These are phyloP conservation scores for Mercenaria mercenaria DNA, from an alignment of 1,140 invertebrate genomes.

Conservation along the genomic window DNA sequence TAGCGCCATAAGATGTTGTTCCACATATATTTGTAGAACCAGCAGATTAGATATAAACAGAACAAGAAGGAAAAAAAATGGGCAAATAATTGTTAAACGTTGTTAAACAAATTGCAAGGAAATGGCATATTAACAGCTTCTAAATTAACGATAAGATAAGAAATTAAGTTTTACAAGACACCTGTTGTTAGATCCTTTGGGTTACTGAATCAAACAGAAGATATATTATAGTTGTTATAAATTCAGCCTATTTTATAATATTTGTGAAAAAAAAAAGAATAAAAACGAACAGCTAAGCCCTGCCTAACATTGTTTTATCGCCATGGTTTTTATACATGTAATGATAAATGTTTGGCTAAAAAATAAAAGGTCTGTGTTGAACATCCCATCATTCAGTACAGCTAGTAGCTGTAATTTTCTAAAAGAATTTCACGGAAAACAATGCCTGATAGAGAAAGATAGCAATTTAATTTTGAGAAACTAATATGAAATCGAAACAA, in stretches of 20 bases:
- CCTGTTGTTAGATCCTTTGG: too few relatives aligned
- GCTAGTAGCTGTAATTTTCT: neutral
- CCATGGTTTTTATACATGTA: too few relatives aligned
- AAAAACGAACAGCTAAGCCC: too few relatives aligned
- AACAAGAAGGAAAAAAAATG: neutral
- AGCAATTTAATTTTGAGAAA: slow-evolving; percentile 36
- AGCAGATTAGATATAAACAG: neutral
- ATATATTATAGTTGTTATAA: too few relatives aligned
- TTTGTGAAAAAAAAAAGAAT: too few relatives aligned
- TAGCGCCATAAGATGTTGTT: too few relatives aligned
- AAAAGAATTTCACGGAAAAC: neutral
- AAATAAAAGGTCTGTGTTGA: too few relatives aligned
- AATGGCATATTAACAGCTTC: slow-evolving; percentile 14
- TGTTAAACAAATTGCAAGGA: neutral
- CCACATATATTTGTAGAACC: neutral
- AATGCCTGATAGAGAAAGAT: neutral
- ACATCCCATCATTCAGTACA: too few relatives aligned
- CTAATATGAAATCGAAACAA: slow-evolving; percentile 48
- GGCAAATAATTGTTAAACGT: neutral
- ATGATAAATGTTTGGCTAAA: neutral
- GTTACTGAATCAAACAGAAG: too few relatives aligned
- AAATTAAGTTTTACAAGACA: neutral
- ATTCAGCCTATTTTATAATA: too few relatives aligned
- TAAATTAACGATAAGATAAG: slow-evolving; percentile 24
- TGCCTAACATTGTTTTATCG: too few relatives aligned